Conservation (phyloP, 1,140 invertebrate species). For the Phortica variegata region DNA sequence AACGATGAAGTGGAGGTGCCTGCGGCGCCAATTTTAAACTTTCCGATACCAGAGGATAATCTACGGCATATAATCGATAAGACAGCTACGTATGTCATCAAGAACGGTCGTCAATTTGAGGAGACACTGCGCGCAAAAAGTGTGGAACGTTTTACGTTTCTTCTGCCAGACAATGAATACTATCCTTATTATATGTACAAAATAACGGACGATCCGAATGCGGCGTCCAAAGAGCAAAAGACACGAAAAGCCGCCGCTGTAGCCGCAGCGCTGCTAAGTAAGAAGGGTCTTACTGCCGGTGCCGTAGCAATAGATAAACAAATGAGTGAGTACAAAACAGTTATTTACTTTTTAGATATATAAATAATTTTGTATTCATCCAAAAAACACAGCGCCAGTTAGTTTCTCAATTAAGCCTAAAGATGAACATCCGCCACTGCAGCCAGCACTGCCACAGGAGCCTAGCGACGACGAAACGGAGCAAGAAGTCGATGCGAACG, state of each 20-base stretch:
- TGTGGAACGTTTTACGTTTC: slow-evolving; percentile 81
- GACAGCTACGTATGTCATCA: slow-evolving; percentile 92
- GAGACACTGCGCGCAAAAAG: slow-evolving; percentile 82
- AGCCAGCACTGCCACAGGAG: slow-evolving; percentile 72
- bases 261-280: slow-evolving; percentile 41
- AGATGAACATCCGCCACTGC: slow-evolving; percentile 70
- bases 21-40: slow-evolving; percentile 50
- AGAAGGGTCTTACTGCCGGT: slow-evolving; percentile 34
- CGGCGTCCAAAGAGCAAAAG: slow-evolving; percentile 50
- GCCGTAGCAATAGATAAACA: slow-evolving; percentile 15
- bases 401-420: slow-evolving; percentile 81
- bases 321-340: neutral
- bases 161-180: slow-evolving; percentile 71
- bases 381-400: slow-evolving; percentile 71
- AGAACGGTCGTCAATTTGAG: slow-evolving; percentile 92
- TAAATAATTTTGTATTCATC: neutral
- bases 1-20: slow-evolving; percentile 7
- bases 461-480: slow-evolving; percentile 66
- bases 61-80: slow-evolving; percentile 89
- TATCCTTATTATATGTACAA: slow-evolving; percentile 76
- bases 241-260: slow-evolving; percentile 39
- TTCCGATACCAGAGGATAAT: slow-evolving; percentile 73
- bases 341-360: neutral
- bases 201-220: slow-evolving; percentile 49
- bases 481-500: slow-evolving; percentile 57